These are phyloP conservation scores for Falco peregrinus DNA, from an alignment of 2,797 vertebrate species.

Conservation along the genomic window DNA sequence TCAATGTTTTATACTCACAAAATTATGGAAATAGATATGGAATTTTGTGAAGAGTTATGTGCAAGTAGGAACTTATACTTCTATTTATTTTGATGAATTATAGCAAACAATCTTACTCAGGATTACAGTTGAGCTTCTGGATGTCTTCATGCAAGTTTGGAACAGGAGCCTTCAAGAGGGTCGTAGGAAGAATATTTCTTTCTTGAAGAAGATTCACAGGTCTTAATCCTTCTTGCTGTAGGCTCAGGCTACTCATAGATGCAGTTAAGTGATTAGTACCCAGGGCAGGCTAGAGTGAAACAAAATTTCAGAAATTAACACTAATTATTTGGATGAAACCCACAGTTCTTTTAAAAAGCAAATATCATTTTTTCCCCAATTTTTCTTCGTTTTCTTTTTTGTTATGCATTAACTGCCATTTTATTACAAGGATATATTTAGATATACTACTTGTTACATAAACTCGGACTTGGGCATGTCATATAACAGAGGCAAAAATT, in stretches of 20 bases:
- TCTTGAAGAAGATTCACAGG: constrained; percentile 95
- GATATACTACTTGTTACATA: not conserved
- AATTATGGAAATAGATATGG: not conserved
- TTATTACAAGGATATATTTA: not conserved
- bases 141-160: constrained; percentile 93
- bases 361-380: not conserved
- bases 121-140: constrained; percentile 93
- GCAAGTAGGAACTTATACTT: not conserved
- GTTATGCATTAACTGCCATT: not conserved
- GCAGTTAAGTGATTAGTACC: constrained; percentile 85
- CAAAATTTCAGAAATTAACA: not conserved
- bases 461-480: not conserved
- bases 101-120: constrained; percentile 85
- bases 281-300: constrained; percentile 74
- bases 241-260: constrained; percentile 85
- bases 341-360: not conserved
- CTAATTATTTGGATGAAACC: not conserved
- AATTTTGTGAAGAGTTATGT: not conserved
- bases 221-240: constrained; percentile 89
- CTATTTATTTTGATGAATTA: not conserved
- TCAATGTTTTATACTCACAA: not conserved
- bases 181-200: constrained; percentile 88
- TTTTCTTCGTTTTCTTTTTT: not conserved
- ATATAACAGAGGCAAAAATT: not conserved
- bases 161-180: constrained; percentile 81